These are phyloP conservation scores for Xenops minutus DNA, from an alignment of 2,797 vertebrate species.

Conservation along the genomic window DNA sequence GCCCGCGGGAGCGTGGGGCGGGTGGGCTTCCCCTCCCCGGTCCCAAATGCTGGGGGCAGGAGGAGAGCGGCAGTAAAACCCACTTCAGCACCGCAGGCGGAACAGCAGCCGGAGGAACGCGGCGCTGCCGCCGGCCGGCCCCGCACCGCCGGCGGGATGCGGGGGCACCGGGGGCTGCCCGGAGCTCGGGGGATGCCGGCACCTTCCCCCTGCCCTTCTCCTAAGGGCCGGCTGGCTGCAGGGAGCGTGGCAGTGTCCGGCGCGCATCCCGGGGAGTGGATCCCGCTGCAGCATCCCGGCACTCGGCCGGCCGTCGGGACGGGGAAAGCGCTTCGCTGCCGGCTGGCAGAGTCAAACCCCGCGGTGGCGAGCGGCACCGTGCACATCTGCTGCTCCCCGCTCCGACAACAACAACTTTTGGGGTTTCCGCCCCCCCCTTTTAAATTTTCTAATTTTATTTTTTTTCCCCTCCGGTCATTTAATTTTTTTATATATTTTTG, in stretches of 20 bases:
- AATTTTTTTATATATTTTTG: not conserved
- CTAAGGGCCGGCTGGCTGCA: not conserved
- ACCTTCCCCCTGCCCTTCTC: not conserved
- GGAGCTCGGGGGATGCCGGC: not conserved
- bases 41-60: not conserved
- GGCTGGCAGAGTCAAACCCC: not conserved
- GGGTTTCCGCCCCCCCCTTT: rapidly evolving
- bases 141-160: not conserved
- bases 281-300: not conserved
- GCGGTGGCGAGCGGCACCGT: not conserved
- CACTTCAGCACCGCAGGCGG: slow-evolving; percentile 64
- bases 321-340: not conserved
- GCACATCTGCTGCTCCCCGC: not conserved
- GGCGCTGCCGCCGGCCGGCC: not conserved
- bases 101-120: slow-evolving; percentile 61
- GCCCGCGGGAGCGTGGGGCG: not conserved
- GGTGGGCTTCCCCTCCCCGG: not conserved
- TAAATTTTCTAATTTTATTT: rapidly evolving
- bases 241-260: not conserved
- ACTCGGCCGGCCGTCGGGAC: not conserved
- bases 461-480: not conserved
- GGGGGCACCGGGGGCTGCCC: not conserved
- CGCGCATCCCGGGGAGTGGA: not conserved
- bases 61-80: not conserved
- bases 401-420: not conserved